Percentiles rank a stretch among this genome's conserved stretches.
phyloP scores from a whole-genome alignment of 1,140 invertebrate genomes.

The Tribolium castaneum region DNA sequence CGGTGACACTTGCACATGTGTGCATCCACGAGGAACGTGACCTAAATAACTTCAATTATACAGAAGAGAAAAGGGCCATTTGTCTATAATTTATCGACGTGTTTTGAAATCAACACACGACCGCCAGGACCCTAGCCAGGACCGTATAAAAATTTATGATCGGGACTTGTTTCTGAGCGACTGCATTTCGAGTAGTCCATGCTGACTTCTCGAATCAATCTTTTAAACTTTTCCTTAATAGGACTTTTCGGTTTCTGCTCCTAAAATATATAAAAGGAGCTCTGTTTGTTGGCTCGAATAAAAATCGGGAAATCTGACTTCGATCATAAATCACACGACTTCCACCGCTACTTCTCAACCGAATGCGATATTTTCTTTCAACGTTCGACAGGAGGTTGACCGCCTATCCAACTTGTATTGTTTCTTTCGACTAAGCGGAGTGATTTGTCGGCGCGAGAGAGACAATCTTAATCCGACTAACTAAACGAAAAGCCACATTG shows the following conservation, averaged over 20 bases:
- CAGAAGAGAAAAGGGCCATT: background rate
- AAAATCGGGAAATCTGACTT: constrained; percentile 42
- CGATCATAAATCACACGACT: constrained; percentile 38
- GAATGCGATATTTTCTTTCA: constrained; percentile 7
- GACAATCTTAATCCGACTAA: background rate
- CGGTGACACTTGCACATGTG: constrained; percentile 34
- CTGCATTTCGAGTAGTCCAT: constrained; percentile 47
- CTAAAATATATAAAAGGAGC: constrained; percentile 41
- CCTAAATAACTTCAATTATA: background rate
- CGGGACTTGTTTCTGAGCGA: constrained; percentile 42
- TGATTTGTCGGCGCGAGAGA: background rate
- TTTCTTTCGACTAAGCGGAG: background rate
- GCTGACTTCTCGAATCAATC: constrained; percentile 49
- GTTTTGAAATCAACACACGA: constrained; percentile 48
- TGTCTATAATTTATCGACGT: constrained; percentile 43
- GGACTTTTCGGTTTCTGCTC: constrained; percentile 43
- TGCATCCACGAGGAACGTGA: background rate
- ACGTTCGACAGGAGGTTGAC: constrained; percentile 1
- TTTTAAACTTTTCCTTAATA: constrained; percentile 50
- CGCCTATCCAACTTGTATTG: constrained; percentile 1
- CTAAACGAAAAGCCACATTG: background rate
- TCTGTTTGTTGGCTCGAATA: constrained; percentile 44
- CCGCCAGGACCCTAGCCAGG: constrained; percentile 37
- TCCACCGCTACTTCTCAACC: background rate
- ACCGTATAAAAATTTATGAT: constrained; percentile 50